These are phyloP conservation scores for Galleria mellonella DNA, from an alignment of 1,140 invertebrate species.

Conservation along the genomic window DNA sequence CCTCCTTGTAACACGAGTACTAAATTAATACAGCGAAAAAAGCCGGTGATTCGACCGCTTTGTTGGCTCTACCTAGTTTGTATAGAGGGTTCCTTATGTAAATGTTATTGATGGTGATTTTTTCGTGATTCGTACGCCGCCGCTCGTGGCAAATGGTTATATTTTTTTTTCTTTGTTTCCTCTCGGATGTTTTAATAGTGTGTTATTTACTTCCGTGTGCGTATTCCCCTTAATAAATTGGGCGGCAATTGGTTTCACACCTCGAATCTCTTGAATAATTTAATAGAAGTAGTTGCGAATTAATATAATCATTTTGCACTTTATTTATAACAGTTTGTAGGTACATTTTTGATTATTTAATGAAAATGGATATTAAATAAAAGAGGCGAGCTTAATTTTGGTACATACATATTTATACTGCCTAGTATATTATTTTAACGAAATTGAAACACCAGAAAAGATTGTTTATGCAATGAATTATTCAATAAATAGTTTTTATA, in stretches of 20 bases:
- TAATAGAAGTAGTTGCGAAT: too few species aligned
- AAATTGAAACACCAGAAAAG: too few species aligned
- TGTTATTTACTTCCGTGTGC: constrained; percentile 3
- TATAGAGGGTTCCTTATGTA: constrained; percentile 66
- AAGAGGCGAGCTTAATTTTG: too few species aligned
- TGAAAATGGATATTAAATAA: too few species aligned
- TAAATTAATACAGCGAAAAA: constrained; percentile 69
- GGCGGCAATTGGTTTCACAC: too few species aligned
- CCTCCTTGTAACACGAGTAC: constrained; percentile 55
- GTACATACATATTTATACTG: too few species aligned
- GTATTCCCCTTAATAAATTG: background rate
- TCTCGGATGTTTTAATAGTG: constrained; percentile 2
- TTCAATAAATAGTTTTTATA: too few species aligned
- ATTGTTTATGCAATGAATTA: too few species aligned
- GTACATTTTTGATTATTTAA: too few species aligned
- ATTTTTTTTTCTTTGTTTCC: constrained; percentile 38
- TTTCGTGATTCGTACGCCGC: constrained; percentile 40
- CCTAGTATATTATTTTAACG: too few species aligned
- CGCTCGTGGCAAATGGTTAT: constrained; percentile 62
- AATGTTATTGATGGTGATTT: constrained; percentile 51
- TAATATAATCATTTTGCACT: too few species aligned
- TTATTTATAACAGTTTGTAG: too few species aligned
- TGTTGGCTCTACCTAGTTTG: constrained; percentile 57
- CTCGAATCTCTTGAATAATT: background rate
- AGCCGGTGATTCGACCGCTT: constrained; percentile 48